Percentiles rank a stretch among this genome's conserved stretches.
Conservation (phyloP, 2,888 invertebrate genomes). For the Oscheius sp. region DNA sequence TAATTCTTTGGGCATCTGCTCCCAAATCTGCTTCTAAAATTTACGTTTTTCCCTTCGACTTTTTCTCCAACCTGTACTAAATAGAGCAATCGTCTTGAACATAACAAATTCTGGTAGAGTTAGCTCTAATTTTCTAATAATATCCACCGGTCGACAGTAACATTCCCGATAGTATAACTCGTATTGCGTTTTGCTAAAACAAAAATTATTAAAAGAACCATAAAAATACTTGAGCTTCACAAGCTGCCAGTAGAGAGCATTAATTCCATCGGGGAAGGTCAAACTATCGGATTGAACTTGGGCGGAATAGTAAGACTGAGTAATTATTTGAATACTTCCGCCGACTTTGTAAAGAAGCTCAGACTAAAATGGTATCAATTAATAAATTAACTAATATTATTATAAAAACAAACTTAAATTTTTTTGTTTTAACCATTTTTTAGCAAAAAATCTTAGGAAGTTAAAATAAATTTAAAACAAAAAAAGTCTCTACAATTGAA, state of each 20-base stretch:
- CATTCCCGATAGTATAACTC: slow-evolving; percentile 45
- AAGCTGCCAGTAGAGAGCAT: slow-evolving; percentile 35
- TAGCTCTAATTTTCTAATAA: slow-evolving; percentile 38
- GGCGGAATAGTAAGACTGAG: slow-evolving; percentile 50
- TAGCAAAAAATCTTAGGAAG: no score
- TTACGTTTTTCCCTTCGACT: neutral
- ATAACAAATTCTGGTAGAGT: slow-evolving; percentile 44
- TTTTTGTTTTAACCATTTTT: no score
- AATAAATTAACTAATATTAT: neutral
- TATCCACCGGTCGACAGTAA: slow-evolving; percentile 46
- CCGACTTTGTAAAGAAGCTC: slow-evolving; percentile 34
- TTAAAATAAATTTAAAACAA: no score
- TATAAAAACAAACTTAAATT: no score
- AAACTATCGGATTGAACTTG: slow-evolving; percentile 39
- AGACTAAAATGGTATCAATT: neutral
- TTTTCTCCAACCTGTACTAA: slow-evolving; percentile 23
- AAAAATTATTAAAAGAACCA: neutral
- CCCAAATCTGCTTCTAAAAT: slow-evolving; percentile 2
- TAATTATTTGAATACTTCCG: slow-evolving; percentile 43
- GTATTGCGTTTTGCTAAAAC: slow-evolving; percentile 23
- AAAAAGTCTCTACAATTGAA: no score
- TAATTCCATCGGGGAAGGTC: slow-evolving; percentile 49
- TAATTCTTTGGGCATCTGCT: neutral
- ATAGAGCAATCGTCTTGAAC: slow-evolving; percentile 51
- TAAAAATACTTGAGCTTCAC: neutral